Evolutionary conservation across 2,113 vertebrate species (phyloP).

Genomic region (Anser brachyrhynchus): DNA sequence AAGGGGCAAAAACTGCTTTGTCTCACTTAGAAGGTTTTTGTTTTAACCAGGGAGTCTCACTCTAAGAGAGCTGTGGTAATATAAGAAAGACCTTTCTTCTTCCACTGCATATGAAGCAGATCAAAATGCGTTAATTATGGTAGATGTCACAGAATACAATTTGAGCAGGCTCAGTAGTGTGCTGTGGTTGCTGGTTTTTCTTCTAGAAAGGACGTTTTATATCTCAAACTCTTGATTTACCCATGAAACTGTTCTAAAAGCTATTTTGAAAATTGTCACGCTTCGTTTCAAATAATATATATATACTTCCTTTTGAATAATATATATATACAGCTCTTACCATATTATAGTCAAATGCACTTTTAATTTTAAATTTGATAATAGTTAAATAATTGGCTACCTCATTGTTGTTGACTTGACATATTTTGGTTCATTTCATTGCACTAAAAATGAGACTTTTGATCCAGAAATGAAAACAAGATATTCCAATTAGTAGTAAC

Average conservation of each 20-base stretch:
- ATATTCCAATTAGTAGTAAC: neutral
- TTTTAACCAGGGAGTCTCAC: neutral
- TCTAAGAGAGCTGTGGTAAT: neutral
- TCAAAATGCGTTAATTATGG: neutral
- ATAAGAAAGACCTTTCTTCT: neutral
- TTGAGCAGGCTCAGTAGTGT: neutral
- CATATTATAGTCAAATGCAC: neutral
- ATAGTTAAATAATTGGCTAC: neutral
- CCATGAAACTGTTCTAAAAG: neutral
- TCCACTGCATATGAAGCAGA: neutral
- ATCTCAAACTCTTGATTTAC: neutral
- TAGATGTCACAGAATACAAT: neutral
- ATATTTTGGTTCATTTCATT: neutral
- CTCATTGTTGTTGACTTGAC: neutral
- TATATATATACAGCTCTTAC: accelerated
- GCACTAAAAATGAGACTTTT: neutral
- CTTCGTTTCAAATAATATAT: neutral
- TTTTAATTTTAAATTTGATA: neutral
- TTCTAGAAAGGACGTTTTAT: neutral
- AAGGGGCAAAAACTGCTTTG: neutral
- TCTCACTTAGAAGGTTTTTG: neutral
- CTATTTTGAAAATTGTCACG: neutral
- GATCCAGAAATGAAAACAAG: neutral
- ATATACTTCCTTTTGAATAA: neutral
- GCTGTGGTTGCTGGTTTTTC: neutral